Evolutionary conservation across 2,113 vertebrate genomes (phyloP).

Genomic region (Engraulis encrasicolus): DNA sequence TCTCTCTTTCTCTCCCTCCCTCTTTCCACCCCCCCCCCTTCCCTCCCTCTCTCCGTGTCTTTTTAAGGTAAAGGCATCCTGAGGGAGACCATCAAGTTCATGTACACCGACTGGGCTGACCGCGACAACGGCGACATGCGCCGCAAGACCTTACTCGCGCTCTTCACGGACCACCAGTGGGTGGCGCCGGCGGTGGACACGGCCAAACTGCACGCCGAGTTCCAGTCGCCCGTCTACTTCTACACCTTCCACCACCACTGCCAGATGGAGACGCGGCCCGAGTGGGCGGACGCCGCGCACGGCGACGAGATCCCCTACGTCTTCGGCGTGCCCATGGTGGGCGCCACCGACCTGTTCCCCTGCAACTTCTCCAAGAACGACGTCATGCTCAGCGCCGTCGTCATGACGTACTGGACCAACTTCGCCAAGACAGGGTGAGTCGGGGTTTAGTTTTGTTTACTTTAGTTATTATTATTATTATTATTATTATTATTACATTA

Average conservation of each 20-base stretch:
- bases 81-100: constrained; percentile 95
- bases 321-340: constrained; percentile 95
- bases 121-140: constrained; percentile 94
- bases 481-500: too few relatives aligned
- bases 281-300: constrained; percentile 93
- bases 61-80: constrained; percentile 85
- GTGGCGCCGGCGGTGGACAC: constrained; percentile 94
- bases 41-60: constrained; percentile 18
- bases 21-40: constrained; percentile 8
- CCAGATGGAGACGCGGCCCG: constrained; percentile 91
- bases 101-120: constrained; percentile 98
- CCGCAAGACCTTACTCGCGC: constrained; percentile 88
- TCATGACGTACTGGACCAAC: constrained; percentile 98
- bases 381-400: constrained; percentile 92
- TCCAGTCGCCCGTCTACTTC: constrained; percentile 94
- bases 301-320: constrained; percentile 95
- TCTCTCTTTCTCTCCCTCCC: too few relatives aligned
- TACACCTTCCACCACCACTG: constrained; percentile 98
- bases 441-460: too few relatives aligned
- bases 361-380: constrained; percentile 99
- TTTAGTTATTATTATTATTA: too few relatives aligned
- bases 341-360: constrained; percentile 92
- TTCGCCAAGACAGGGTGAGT: constrained; percentile 93
- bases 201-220: constrained; percentile 94
- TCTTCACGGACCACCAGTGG: constrained; percentile 97